These are phyloP conservation scores for Marcusenius ussheri DNA, from an alignment of 2,113 vertebrate species.

Conservation along the genomic window DNA sequence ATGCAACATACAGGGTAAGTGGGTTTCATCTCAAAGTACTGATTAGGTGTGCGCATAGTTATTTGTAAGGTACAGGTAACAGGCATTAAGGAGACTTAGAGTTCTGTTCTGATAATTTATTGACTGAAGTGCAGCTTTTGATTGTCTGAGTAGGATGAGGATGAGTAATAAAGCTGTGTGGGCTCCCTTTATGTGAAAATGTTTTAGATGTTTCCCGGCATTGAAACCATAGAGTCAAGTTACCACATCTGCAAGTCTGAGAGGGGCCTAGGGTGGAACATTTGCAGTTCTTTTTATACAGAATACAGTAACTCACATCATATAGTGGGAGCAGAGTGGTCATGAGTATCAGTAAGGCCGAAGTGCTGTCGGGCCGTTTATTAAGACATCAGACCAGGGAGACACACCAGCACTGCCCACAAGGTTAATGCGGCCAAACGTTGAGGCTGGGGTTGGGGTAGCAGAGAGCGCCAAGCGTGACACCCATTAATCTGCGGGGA, in stretches of 20 bases:
- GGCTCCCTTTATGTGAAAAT: not conserved
- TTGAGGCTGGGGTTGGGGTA: not conserved
- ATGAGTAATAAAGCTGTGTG: not conserved
- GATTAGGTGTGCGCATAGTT: not conserved
- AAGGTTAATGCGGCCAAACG: not conserved
- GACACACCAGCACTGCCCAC: not conserved
- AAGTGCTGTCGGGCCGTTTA: not conserved
- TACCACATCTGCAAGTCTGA: not conserved
- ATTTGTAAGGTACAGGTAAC: not conserved
- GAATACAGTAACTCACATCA: not conserved
- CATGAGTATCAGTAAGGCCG: not conserved
- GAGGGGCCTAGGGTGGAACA: not conserved
- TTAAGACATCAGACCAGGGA: not conserved
- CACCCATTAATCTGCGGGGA: not conserved
- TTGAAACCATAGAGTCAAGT: not conserved
- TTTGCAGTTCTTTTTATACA: not conserved
- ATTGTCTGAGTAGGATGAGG: not conserved
- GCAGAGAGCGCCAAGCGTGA: not conserved
- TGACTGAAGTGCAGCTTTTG: not conserved
- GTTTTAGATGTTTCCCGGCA: not conserved
- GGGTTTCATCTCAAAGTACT: not conserved
- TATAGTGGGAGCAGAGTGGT: not conserved
- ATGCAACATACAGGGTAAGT: not conserved
- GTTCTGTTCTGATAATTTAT: not conserved
- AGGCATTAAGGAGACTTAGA: not conserved